These are phyloP conservation scores for Merops nubicus DNA, from an alignment of 2,113 vertebrate species.

Conservation along the genomic window DNA sequence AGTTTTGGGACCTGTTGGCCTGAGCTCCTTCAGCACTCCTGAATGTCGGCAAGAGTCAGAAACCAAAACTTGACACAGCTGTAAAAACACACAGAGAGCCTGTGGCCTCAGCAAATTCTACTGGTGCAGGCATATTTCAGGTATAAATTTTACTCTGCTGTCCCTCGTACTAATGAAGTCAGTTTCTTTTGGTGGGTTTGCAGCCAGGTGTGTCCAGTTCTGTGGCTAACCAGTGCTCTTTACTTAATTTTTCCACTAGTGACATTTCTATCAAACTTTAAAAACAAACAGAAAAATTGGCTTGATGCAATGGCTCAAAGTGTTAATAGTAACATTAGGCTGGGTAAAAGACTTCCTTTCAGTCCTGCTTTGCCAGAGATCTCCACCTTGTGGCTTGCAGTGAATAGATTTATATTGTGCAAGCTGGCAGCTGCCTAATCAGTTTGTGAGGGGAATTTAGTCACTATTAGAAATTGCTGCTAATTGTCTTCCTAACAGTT, in stretches of 20 bases:
- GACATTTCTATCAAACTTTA: conserved; percentile 82
- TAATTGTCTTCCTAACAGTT: not conserved
- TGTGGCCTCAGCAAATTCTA: conserved; percentile 80
- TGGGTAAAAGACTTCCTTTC: conserved; percentile 66
- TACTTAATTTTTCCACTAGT: conserved; percentile 83
- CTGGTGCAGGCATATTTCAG: conserved; percentile 80
- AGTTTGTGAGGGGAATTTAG: not conserved
- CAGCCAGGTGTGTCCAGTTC: conserved; percentile 82
- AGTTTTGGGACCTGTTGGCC: conserved; percentile 78
- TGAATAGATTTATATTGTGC: conserved; percentile 21
- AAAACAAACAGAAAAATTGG: conserved; percentile 83
- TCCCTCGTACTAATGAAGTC: conserved; percentile 81
- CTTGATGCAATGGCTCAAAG: conserved; percentile 77
- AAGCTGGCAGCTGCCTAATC: not conserved
- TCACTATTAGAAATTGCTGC: not conserved
- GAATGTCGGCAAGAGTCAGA: conserved; percentile 79
- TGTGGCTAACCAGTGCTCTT: conserved; percentile 77
- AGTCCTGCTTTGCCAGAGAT: conserved; percentile 69
- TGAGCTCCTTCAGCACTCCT: conserved; percentile 77
- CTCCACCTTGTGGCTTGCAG: conserved; percentile 69
- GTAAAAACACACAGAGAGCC: conserved; percentile 83
- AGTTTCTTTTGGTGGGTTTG: conserved; percentile 80
- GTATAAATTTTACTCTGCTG: conserved; percentile 82
- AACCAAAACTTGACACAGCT: conserved; percentile 84
- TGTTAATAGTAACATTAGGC: conserved; percentile 78